Evolutionary conservation across 2,113 vertebrate species (phyloP).

Genomic region (Oceanites oceanicus): DNA sequence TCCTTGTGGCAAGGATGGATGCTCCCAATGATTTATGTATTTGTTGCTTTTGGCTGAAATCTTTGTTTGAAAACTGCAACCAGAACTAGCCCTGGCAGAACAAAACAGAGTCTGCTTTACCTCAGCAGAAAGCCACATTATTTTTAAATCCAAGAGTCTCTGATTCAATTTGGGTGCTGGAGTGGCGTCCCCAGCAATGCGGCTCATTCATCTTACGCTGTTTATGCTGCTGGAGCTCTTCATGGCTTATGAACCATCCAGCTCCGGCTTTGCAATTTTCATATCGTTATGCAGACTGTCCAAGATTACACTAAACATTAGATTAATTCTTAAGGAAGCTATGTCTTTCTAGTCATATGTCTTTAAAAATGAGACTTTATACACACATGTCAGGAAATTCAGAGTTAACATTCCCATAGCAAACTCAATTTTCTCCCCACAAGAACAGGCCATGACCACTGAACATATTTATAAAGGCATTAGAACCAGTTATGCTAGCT

Average conservation of each 20-base stretch:
- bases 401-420: neutral
- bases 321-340: neutral
- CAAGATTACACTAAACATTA: neutral
- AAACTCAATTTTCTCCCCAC: neutral
- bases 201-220: neutral
- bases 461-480: neutral
- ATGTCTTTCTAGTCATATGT: neutral
- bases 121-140: constrained; percentile 5
- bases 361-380: neutral
- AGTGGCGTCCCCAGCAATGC: neutral
- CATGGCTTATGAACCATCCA: neutral
- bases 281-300: neutral
- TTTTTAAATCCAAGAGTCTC: constrained; percentile 8
- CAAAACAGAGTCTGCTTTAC: neutral
- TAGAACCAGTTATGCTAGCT: neutral
- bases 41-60: neutral
- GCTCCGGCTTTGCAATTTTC: neutral
- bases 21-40: neutral
- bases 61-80: neutral
- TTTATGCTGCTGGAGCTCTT: neutral
- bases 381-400: neutral
- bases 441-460: neutral
- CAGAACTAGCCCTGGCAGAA: neutral
- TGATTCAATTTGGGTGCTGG: constrained; percentile 6
- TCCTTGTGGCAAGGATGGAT: neutral